Evolutionary conservation across 2,888 invertebrate genomes (phyloP), one percentile per base, ranked within the genome.

Genomic region (Syrista parreyssii): DNA sequence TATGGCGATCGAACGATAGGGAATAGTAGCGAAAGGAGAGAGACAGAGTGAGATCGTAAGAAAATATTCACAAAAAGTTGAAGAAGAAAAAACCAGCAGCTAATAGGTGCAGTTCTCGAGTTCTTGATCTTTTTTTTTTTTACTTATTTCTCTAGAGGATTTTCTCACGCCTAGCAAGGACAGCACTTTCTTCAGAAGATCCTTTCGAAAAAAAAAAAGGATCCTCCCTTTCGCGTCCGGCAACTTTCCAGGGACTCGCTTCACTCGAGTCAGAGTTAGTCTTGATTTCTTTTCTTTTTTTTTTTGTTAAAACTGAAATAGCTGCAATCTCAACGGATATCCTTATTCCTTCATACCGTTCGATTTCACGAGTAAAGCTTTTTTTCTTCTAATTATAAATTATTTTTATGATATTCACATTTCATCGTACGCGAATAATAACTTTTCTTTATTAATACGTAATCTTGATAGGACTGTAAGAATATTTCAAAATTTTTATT

Each of bases 41-140:
- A 73, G 78, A 76, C 12, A 23, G 79, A 75, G 30, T 72, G 76
- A 30, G 72, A 74, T 68, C 68, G 74, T 78, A 12, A 40, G 74
- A 73, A 69, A 31, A 33, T 32, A 23, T 36, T 32, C 71, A 68
- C 72, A 55, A 71, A 74, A 34, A 72, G 73, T 76, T 69, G 23
- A 55, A 55, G 9, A 55, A 55, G 23, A 55, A 34, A 34, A 6
- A 6, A 55, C 23, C 23, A 55, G 55, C 23, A 23, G 23, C 23
- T 23, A 55, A 23, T 55, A 23, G 55, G 9, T 23, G 55, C 23
- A 9, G 15, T 55, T 23, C 9, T 23, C 23, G 9, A 55, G 6
- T 55, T 9, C 23, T 23, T 23, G 9, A 55, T 9, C 55, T 6
- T 23, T 23, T 23, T 23, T 23, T 23, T 40, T 55, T 55, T 55